Conservation (phyloP, 2,113 vertebrate species). For the Hypomesus transpacificus region DNA sequence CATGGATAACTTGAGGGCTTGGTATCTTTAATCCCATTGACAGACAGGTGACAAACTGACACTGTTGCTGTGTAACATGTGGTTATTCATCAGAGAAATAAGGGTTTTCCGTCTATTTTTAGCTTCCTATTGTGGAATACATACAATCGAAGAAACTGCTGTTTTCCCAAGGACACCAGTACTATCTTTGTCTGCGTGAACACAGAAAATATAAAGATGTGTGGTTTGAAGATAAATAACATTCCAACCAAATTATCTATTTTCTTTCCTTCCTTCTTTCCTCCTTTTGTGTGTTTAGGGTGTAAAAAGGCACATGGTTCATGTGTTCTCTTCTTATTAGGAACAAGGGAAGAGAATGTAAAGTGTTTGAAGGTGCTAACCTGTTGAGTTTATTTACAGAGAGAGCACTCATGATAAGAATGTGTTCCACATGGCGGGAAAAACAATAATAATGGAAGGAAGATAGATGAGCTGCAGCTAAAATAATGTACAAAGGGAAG, state of each 20-base stretch:
- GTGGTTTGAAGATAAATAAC: background rate
- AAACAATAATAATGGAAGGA: slow-evolving; percentile 22
- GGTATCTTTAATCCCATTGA: background rate
- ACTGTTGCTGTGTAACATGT: background rate
- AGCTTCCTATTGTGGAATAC: too few relatives aligned
- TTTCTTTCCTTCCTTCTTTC: too few relatives aligned
- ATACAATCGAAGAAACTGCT: too few relatives aligned
- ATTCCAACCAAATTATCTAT: too few relatives aligned
- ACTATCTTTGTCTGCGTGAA: background rate
- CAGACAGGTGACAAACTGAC: background rate
- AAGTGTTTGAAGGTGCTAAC: slow-evolving; percentile 7
- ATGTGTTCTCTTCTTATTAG: background rate
- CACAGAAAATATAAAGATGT: background rate
- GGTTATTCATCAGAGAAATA: background rate
- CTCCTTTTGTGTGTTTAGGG: too few relatives aligned
- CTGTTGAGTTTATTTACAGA: slow-evolving; percentile 19
- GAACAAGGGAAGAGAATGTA: background rate
- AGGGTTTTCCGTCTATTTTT: too few relatives aligned
- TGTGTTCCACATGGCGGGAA: slow-evolving; percentile 1
- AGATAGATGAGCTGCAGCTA: slow-evolving; percentile 24
- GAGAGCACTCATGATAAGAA: slow-evolving; percentile 16
- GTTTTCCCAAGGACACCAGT: background rate
- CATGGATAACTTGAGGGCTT: background rate
- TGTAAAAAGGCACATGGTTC: too few relatives aligned
- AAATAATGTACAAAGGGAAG: slow-evolving; percentile 10